Evolutionary conservation across 2,888 invertebrate species (phyloP), one percentile per base, ranked within the genome.

Genomic region (Rapana venosa): DNA sequence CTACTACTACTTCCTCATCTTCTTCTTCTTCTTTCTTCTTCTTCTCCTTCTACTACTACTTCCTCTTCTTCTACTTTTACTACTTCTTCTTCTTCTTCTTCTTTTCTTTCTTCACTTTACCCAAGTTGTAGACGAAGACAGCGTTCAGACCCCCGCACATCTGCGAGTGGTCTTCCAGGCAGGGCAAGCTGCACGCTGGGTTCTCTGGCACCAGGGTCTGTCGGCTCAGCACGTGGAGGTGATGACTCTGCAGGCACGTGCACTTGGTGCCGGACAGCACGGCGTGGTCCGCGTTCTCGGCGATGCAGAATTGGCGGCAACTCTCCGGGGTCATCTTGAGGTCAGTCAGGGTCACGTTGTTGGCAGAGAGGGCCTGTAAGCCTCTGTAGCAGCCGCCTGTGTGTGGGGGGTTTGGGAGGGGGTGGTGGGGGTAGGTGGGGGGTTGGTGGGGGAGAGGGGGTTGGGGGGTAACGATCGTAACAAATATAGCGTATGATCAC

Each of bases 381-480:
- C 84, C 84, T 5, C 58, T 84, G 84, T 84, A 84, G 58, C 84
- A 84, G n/a, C 84, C 81, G 11, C 81, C 81, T 81, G 81, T 0
- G 11, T 22, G 11, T 47, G 47, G 47, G 47, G 2, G 47, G 47
- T 47, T 47, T 2, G 2, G 47, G 47, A 5, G 47, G 47, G 47
- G 47, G 47, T 47, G 47, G 47, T 47, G 47, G 47, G 47, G 47
- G 2, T 2, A 8, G 47, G 47, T 47, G 47, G 47, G 47, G 47
- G 47, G 47, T 47, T 2, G 47, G 47, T 17, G 4, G 66, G 66
- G 66, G 66, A 13, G 4, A 13, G 66, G 66, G 66, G 66, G 66
- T 47, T 47, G 47, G 47, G 47, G 47, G 47, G 47, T 47, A 8
- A 47, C 47, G 47, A 47, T 47, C 47, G 47, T 47, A 47, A 47